Base-by-base conservation (phyloP, 2,113 vertebrate species). In the Himantopus leucocephalus region DNA sequence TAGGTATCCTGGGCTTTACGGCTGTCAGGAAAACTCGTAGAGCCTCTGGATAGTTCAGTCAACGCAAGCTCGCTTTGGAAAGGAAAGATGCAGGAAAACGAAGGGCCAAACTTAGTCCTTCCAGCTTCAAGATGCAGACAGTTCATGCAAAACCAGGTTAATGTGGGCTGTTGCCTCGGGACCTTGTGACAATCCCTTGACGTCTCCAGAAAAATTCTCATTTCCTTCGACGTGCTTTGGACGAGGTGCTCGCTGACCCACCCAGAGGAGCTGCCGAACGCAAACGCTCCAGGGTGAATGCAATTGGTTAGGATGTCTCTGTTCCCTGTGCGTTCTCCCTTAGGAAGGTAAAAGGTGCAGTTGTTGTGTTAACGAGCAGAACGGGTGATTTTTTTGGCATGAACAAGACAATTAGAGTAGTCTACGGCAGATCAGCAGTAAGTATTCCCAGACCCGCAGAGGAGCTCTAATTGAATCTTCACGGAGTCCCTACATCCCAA, bases 381-480 rank as follows among this genome's bases (percentile, higher is more conserved):
- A 19, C 50, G 15, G 59, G 74, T 32, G 71, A 27, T 75, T 16
- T 85, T 16, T 95, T 68, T 12, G 55, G 92, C 59, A 58, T 16
- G 30, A 93, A 86, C 43, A 73, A 72, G 85, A 85, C 78, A 89
- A 91, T 80, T 80, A 85, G 34, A 66, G 55, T 37, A 20, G 29
- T 13, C 66, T 41, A 50, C 29, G 87, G 58, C 45, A 85, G 37
- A 73, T 15, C 77, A 75, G 66, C 55, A 80, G 70, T 72, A 59
- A 85, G 39, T 22, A 66, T 77, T 91, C 88, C 85, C 93, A 96
- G 72, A 35, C 62, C 41, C 80, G 23, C 77, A 74, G 66, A 79
- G 58, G n/a, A 56, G 76, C 48, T 89, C 53, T 91, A 74, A 94
- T 85, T 94, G 82, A 94, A 93, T 94, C 70, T 82, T 94, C 73